Evolutionary conservation across 2,888 invertebrate species (phyloP), one percentile per base, ranked within the genome.

Genomic region (Zootermopsis nevadensis): DNA sequence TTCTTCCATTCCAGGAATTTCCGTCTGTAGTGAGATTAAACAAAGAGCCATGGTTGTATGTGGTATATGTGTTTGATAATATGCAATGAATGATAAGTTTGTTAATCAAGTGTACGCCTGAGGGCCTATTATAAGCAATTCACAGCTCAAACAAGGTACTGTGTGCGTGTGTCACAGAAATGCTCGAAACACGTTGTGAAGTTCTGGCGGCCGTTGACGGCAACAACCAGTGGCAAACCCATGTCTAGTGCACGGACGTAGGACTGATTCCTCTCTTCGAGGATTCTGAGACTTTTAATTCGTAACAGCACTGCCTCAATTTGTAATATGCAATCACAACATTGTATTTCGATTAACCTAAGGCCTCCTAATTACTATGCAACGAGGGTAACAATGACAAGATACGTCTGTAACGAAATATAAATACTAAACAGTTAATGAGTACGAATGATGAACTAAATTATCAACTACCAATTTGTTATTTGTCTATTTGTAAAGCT

Each of bases 181-280:
- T 69, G 69, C 19, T 69, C 31, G 69, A 69, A 69, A 69, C 33
- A 69, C 69, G 69, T 69, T 69, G 69, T 69, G 69, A 19, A 30
- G 69, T 33, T 69, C 19, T 69, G 33, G 69, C 69, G 69, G 69
- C 33, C 30, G 69, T 30, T 0, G 31, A n/a, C 33, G 19, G 31
- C 33, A 30, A 33, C 69, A 6, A 15, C 6, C 33, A 69, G 69
- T 69, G 31, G 10, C 33, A 31, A 33, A 31, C 3, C 27, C 30
- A 6, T 31, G 69, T 19, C 69, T 31, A 30, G 2, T 31, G 33
- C 69, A 4, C 69, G 69, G 69, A 69, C 27, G 10, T 66, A 27
- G 12, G 1, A n/a, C 1, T 48, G 48, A 1, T 15, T 48, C 48
- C 19, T 48, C 42, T 42, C 48, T 48, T 15, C 15, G 48, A 19